Base-by-base conservation (phyloP, 1,140 invertebrate genomes). In the Catajapyx aquilonaris region DNA sequence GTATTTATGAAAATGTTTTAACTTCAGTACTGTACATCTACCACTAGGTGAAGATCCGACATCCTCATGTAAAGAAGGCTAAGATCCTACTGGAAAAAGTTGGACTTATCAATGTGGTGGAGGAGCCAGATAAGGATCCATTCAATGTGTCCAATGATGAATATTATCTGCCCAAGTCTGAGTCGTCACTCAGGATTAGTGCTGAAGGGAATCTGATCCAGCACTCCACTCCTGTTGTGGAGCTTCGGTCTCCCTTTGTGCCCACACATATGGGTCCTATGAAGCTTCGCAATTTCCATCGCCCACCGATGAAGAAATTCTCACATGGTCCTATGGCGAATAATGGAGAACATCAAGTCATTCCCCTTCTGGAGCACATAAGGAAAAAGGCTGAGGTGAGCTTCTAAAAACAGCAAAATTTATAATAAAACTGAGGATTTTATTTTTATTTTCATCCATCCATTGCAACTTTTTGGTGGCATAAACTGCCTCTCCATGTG, bases 101-200 rank as follows among this genome's bases (percentile, higher is more conserved):
- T 18, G 90, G 90, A 7, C 84, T 93, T 0, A 91, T 91, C 43
- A 90, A 87, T 52, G 85, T 90, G 2, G 58, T 90, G 10, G 85
- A 90, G 50, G 83, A 79, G 2, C 79, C 78, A 0, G 81, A 93
- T 46, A 69, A 87, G 48, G 91, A 99, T 71, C 87, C 88, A 4
- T 98, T 94, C 55, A 98, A 98, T 57, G 79, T 98, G 43, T 95
- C 90, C 1, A 97, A 97, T 61, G 94, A 98, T 54, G 85, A 90
- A 63, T 94, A 77, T 57, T 98, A 98, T 52, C 76, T 80, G 55
- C 80, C 90, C 0, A 80, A 87, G 44, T 80, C 81, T 0, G 73
- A 77, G 52, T 71, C 73, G 10, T 78, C 76, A 2, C 55, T 83
- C 19, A 66, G 77, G 37, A 59, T 84, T 0, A 83, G 81, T 38